phyloP scores from a whole-genome alignment of 2,888 invertebrate species.

The Hedya salicella region DNA sequence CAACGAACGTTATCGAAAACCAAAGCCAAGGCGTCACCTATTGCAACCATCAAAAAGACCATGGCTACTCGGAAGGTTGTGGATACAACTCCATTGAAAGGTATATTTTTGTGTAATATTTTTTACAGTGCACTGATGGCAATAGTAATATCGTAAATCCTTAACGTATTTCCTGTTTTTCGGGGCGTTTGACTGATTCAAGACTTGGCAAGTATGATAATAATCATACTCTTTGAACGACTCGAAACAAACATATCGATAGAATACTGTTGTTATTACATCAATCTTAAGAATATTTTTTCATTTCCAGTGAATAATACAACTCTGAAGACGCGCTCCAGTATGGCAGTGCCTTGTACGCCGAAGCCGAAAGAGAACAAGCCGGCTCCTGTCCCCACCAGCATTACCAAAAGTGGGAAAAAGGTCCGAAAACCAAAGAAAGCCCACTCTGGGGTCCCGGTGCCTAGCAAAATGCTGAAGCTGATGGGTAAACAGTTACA shows the following conservation, averaged over 20 bases:
- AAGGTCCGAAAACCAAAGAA: constrained; percentile 71
- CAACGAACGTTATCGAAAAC: constrained; percentile 60
- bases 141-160: not conserved
- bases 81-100: constrained; percentile 59
- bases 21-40: constrained; percentile 62
- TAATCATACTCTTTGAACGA: too few species aligned
- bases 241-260: too few species aligned
- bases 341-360: constrained; percentile 50
- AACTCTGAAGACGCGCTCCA: constrained; percentile 18
- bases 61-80: constrained; percentile 56
- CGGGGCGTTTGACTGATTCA: too few species aligned
- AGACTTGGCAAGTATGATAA: too few species aligned
- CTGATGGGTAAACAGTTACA: constrained; percentile 60
- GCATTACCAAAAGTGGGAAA: constrained; percentile 66
- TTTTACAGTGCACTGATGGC: not conserved
- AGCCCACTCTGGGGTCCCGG: constrained; percentile 77
- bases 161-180: too few species aligned
- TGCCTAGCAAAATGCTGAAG: constrained; percentile 74
- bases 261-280: not conserved
- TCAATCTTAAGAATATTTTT: constrained; percentile 26
- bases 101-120: constrained; percentile 45
- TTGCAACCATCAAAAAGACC: constrained; percentile 60
- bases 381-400: constrained; percentile 54
- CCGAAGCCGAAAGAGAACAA: constrained; percentile 69
- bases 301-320: constrained; percentile 56